These are phyloP conservation scores for Drosophila nr. medialis DNA, from an alignment of 2,888 invertebrate species.

Conservation along the genomic window DNA sequence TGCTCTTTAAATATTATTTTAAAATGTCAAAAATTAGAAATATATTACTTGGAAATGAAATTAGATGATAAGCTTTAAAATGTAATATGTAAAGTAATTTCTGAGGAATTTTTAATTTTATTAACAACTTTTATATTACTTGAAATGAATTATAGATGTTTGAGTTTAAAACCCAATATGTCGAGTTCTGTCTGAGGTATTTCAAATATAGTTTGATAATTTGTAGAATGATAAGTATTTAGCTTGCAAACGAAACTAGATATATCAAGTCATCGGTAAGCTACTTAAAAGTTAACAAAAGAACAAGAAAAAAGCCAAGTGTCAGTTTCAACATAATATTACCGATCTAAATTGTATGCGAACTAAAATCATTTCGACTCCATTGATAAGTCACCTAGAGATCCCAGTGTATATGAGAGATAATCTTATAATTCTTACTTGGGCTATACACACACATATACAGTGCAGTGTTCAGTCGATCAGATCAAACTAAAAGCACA, in stretches of 20 bases:
- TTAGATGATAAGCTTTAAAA: neutral
- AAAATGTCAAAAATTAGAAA: neutral
- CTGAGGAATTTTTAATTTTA: too few relatives aligned
- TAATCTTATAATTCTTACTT: neutral
- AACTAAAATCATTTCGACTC: neutral
- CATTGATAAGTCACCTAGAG: neutral
- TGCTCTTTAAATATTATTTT: conserved; percentile 5
- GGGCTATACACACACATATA: neutral
- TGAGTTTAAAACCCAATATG: neutral
- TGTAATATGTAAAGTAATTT: neutral
- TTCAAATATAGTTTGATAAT: neutral
- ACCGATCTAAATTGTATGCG: neutral
- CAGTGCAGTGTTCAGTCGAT: conserved; percentile 5
- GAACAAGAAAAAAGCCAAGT: neutral
- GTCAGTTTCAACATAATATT: neutral
- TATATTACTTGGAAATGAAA: neutral
- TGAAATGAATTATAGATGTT: neutral
- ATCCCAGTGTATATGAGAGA: neutral
- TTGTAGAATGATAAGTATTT: neutral
- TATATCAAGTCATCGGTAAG: neutral
- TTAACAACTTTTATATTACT: too few relatives aligned
- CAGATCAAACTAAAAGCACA: conserved; percentile 29
- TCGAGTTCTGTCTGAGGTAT: neutral
- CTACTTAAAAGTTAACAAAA: neutral
- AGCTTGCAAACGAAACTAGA: neutral